Conservation (phyloP, 2,797 vertebrate genomes). For the Ciconia nigra region DNA sequence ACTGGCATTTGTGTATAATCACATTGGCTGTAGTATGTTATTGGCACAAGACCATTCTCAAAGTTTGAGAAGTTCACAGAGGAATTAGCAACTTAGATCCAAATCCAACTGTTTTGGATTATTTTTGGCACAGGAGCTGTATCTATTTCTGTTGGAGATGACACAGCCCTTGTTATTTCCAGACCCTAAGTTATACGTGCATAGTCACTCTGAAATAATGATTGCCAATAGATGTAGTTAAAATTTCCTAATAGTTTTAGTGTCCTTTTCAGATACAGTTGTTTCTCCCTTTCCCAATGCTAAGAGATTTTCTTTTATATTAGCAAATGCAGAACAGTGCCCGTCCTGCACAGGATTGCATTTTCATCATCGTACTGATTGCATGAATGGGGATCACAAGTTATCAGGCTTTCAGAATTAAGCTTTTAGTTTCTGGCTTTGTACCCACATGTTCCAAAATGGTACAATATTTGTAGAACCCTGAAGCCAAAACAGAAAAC, state of each 20-base stretch:
- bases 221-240: not conserved
- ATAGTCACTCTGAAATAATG: not conserved
- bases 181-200: not conserved
- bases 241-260: not conserved
- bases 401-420: not conserved
- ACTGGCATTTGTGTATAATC: not conserved
- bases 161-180: not conserved
- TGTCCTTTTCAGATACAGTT: not conserved
- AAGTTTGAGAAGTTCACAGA: not conserved
- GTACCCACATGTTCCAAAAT: not conserved
- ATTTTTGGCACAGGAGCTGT: not conserved
- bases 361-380: not conserved
- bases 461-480: not conserved
- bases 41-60: not conserved
- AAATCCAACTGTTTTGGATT: not conserved
- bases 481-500: not conserved
- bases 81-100: not conserved
- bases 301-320: not conserved
- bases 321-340: not conserved
- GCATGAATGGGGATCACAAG: not conserved
- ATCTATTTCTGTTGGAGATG: not conserved
- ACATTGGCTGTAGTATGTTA: not conserved
- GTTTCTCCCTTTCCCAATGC: not conserved
- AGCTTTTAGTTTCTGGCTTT: not conserved
- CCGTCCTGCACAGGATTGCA: not conserved